These are phyloP conservation scores for Microctonus brassicae DNA, from an alignment of 2,888 invertebrate species.

Conservation along the genomic window DNA sequence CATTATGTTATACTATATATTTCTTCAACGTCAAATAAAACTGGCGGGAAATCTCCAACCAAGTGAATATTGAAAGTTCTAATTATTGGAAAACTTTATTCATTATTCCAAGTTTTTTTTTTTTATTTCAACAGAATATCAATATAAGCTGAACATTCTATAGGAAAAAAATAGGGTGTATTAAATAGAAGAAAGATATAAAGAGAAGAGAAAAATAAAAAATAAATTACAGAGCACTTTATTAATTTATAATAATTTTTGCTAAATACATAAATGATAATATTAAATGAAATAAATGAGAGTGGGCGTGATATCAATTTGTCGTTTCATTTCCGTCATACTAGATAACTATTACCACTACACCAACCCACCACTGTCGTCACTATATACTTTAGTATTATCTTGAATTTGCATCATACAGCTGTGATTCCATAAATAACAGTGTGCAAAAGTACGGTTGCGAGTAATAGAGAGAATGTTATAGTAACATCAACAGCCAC, in stretches of 20 bases:
- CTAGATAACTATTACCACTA: background rate
- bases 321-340: slow-evolving; percentile 34
- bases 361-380: background rate
- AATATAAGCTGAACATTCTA: background rate
- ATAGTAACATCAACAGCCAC: slow-evolving; percentile 14
- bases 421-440: slow-evolving; percentile 64
- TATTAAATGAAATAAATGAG: slow-evolving; percentile 9
- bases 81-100: slow-evolving; percentile 6
- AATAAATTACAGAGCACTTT: too few species aligned
- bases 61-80: background rate
- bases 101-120: slow-evolving; percentile 3
- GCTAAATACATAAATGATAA: background rate
- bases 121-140: background rate
- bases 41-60: background rate
- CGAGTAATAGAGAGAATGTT: slow-evolving; percentile 12
- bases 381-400: slow-evolving; percentile 11
- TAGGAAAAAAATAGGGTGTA: background rate
- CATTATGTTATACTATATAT: slow-evolving; percentile 5
- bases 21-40: slow-evolving; percentile 8
- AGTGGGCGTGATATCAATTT: slow-evolving; percentile 35
- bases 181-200: too few species aligned
- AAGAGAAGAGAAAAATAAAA: background rate
- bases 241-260: too few species aligned
- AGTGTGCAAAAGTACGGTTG: slow-evolving; percentile 39
- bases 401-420: slow-evolving; percentile 43